These are phyloP conservation scores for Melolontha melolontha DNA, from an alignment of 2,888 invertebrate genomes.

Conservation along the genomic window DNA sequence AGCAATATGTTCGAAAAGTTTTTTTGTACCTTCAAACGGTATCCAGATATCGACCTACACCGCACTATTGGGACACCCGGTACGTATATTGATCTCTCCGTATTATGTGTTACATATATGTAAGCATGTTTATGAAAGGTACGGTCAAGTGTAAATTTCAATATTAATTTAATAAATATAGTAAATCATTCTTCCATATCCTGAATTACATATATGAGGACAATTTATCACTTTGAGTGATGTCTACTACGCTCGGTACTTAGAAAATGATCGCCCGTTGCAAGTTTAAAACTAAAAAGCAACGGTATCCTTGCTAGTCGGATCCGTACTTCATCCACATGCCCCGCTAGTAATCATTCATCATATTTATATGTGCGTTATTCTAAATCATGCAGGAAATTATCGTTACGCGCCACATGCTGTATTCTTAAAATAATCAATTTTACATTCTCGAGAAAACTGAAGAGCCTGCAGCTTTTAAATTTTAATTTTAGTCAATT, in stretches of 20 bases:
- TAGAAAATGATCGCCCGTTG: slow-evolving; percentile 4
- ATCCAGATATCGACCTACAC: too few species aligned
- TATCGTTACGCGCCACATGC: neutral
- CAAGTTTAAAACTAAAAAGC: neutral
- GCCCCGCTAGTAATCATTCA: neutral
- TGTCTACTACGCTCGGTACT: neutral
- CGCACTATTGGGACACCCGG: too few species aligned
- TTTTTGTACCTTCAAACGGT: too few species aligned
- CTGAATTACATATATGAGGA: slow-evolving; percentile 1
- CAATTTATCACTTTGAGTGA: slow-evolving; percentile 15
- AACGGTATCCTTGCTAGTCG: neutral
- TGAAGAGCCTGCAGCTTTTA: too few species aligned
- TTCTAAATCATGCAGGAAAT: slow-evolving; percentile 4
- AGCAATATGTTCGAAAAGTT: too few species aligned
- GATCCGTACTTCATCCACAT: neutral
- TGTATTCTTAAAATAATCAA: neutral
- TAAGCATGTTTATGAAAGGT: too few species aligned
- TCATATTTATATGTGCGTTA: slow-evolving; percentile 12
- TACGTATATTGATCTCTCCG: too few species aligned
- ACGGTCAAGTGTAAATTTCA: neutral
- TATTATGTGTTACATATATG: too few species aligned
- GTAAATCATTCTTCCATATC: neutral
- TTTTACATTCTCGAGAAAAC: neutral
- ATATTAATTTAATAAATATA: neutral
- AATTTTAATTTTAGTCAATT: too few species aligned